Evolutionary conservation across 2,797 vertebrate genomes (phyloP).

Genomic region (Enteromius argenteus): DNA sequence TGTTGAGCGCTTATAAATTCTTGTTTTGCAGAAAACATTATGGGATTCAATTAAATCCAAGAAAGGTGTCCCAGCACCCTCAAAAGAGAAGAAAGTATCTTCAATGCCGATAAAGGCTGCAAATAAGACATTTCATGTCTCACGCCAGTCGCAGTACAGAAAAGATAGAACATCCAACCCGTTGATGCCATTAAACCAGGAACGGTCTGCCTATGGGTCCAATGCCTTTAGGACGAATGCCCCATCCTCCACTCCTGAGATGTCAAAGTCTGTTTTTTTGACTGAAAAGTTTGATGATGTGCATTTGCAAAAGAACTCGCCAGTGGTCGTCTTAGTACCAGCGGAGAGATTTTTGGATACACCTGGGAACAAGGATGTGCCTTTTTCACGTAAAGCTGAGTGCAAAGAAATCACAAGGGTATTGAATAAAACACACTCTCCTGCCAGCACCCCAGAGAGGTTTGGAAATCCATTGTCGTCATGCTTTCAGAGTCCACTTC

Average conservation of each 20-base stretch:
- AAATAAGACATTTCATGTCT: constrained; percentile 84
- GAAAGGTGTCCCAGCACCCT: constrained; percentile 62
- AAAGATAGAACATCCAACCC: constrained; percentile 80
- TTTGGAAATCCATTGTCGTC: constrained; percentile 64
- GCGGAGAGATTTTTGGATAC: constrained; percentile 61
- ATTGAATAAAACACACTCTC: constrained; percentile 74
- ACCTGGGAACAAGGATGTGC: constrained; percentile 35
- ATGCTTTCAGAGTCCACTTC: constrained; percentile 78
- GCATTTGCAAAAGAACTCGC: constrained; percentile 64
- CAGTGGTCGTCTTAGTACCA: constrained; percentile 67
- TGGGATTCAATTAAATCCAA: constrained; percentile 91
- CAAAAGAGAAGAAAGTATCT: constrained; percentile 67
- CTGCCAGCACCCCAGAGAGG: constrained; percentile 73
- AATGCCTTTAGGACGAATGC: constrained; percentile 67
- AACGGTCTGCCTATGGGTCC: constrained; percentile 7
- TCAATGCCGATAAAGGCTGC: constrained; percentile 73
- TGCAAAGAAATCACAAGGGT: constrained; percentile 65
- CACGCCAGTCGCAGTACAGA: constrained; percentile 73
- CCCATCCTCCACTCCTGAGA: constrained; percentile 27
- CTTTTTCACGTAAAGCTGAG: constrained; percentile 55
- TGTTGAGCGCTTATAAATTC: neutral
- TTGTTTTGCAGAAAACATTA: constrained; percentile 83
- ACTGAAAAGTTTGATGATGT: constrained; percentile 54
- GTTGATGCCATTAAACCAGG: constrained; percentile 65
- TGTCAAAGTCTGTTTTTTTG: constrained; percentile 48